A percentile compares a stretch with the other conserved stretches of the same genome.
phyloP scores from a whole-genome alignment of 2,888 invertebrate species.

The Bellardia bayeri region DNA sequence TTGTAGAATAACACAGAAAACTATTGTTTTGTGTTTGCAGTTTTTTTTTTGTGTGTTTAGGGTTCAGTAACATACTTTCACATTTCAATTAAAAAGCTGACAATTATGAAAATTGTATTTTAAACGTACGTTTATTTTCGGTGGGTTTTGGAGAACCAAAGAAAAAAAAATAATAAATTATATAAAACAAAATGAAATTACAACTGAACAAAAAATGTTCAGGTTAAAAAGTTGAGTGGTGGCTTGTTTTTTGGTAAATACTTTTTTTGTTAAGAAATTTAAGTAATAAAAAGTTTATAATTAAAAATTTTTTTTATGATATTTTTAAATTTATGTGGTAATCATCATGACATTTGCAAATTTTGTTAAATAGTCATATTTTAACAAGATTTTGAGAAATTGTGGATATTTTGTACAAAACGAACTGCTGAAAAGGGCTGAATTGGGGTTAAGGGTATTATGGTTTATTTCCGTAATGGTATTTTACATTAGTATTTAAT shows the following conservation, averaged over 20 bases:
- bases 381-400: neutral
- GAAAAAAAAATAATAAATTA: neutral
- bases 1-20: neutral
- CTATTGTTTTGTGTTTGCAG: neutral
- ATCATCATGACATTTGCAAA: neutral
- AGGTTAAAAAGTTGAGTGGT: neutral
- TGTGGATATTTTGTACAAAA: too few species aligned
- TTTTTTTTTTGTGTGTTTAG: neutral
- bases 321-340: neutral
- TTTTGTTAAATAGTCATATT: neutral
- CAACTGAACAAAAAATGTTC: neutral
- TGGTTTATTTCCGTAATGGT: too few species aligned
- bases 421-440: too few species aligned
- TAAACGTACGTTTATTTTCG: neutral
- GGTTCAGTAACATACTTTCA: slow-evolving; percentile 53
- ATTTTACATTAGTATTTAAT: too few species aligned
- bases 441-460: too few species aligned
- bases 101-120: slow-evolving; percentile 26
- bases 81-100: slow-evolving; percentile 53
- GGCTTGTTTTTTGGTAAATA: neutral
- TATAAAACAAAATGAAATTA: neutral
- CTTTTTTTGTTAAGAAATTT: neutral
- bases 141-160: neutral
- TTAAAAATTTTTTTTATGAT: neutral
- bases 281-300: neutral